Evolutionary conservation across 2,113 vertebrate species (phyloP).

Genomic region (Willisornis vidua): DNA sequence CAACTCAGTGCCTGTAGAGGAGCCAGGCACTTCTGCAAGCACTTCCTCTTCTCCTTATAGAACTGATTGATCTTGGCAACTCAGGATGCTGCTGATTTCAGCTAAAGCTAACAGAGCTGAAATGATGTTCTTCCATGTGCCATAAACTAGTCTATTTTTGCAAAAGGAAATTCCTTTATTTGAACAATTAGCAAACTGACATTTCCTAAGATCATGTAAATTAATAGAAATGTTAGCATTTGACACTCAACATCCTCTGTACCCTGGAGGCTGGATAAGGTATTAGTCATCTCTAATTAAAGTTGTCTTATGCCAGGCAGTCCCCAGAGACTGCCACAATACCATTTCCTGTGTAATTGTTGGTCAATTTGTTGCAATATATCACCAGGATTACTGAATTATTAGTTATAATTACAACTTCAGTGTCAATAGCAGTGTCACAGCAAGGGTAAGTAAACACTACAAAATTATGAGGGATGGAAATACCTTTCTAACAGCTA

Average conservation of each 20-base stretch:
- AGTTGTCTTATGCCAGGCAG: slow-evolving; percentile 20
- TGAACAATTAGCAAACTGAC: neutral
- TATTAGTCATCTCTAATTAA: slow-evolving; percentile 56
- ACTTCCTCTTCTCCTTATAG: neutral
- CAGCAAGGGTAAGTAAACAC: slow-evolving; percentile 69
- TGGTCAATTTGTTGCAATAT: slow-evolving; percentile 55
- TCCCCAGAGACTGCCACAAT: neutral
- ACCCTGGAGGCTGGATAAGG: neutral
- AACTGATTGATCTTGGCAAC: neutral
- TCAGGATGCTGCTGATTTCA: neutral
- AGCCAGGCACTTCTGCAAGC: neutral
- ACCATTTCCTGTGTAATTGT: neutral
- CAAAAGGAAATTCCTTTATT: neutral
- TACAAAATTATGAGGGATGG: slow-evolving; percentile 34
- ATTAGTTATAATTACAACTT: slow-evolving; percentile 58
- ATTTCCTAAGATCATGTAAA: neutral
- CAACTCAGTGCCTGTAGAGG: neutral
- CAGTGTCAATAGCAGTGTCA: slow-evolving; percentile 55
- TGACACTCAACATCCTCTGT: neutral
- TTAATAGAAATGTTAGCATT: slow-evolving; percentile 2
- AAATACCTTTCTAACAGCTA: slow-evolving; percentile 27
- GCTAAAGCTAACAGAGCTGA: neutral
- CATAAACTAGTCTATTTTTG: neutral
- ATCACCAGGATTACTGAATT: slow-evolving; percentile 59
- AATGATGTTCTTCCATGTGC: neutral